Conservation (phyloP, 2,113 vertebrate genomes). For the Trematocara unimaculatum region DNA sequence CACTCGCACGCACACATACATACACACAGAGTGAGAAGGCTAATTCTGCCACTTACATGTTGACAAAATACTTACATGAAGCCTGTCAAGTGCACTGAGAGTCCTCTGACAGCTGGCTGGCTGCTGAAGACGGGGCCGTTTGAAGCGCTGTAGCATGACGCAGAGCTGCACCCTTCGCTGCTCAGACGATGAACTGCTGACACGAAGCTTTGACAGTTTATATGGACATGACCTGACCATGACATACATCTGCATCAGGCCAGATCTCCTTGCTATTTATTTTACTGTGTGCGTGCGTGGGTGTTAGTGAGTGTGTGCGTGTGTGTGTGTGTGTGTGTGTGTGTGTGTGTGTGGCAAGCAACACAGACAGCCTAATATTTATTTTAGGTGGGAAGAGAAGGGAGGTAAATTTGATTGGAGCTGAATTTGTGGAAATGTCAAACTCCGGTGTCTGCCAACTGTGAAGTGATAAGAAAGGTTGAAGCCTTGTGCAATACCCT, state of each 20-base stretch:
- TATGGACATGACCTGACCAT: neutral
- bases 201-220: neutral
- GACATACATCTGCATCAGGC: slow-evolving; percentile 21
- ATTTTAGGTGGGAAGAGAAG: slow-evolving; percentile 35
- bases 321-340: neutral
- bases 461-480: slow-evolving; percentile 14
- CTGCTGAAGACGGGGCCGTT: neutral
- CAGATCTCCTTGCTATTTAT: slow-evolving; percentile 51
- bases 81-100: slow-evolving; percentile 44
- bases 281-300: neutral
- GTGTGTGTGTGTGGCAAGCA: neutral
- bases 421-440: neutral
- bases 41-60: slow-evolving; percentile 3
- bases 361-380: slow-evolving; percentile 50
- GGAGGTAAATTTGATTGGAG: neutral
- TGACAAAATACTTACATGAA: slow-evolving; percentile 21
- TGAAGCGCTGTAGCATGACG: slow-evolving; percentile 44
- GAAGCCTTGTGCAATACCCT: slow-evolving; percentile 19
- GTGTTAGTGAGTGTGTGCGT: neutral
- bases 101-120: slow-evolving; percentile 4
- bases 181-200: slow-evolving; percentile 1
- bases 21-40: slow-evolving; percentile 1
- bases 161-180: neutral
- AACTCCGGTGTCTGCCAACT: neutral
- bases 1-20: neutral